A percentile compares a stretch with the other conserved stretches of the same genome.
These are phyloP conservation scores for Bombyx mandarina DNA, from an alignment of 1,140 invertebrate genomes.

Conservation along the genomic window DNA sequence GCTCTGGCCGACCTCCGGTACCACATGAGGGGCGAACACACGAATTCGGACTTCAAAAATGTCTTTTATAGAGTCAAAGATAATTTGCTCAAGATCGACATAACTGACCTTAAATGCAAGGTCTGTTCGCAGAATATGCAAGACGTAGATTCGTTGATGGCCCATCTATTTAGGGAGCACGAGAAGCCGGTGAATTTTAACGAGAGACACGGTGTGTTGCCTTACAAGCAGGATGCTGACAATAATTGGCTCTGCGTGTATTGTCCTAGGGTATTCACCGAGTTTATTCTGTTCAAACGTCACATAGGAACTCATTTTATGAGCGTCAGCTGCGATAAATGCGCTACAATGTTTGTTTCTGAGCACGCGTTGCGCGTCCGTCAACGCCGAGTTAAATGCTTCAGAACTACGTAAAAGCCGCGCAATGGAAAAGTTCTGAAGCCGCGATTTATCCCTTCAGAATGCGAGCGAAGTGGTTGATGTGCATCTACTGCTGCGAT, in stretches of 20 bases:
- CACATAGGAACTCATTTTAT: constrained; percentile 54
- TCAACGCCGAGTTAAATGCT: constrained; percentile 51
- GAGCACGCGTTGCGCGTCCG: constrained; percentile 48
- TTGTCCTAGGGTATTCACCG: constrained; percentile 36
- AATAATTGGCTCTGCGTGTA: constrained; percentile 46
- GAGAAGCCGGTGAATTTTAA: constrained; percentile 51
- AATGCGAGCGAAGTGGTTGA: constrained; percentile 34
- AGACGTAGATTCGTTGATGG: constrained; percentile 49
- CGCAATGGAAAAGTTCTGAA: constrained; percentile 43
- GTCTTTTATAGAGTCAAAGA: constrained; percentile 56
- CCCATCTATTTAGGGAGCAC: constrained; percentile 44
- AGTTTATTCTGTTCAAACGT: constrained; percentile 47
- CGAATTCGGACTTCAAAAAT: constrained; percentile 45
- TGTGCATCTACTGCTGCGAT: constrained; percentile 58
- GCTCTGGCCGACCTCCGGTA: constrained; percentile 33
- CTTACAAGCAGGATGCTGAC: constrained; percentile 44
- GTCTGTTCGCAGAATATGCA: constrained; percentile 35
- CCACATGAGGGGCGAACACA: constrained; percentile 44
- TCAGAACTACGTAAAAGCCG: constrained; percentile 45
- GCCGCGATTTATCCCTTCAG: constrained; percentile 51
- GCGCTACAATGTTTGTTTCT: constrained; percentile 51
- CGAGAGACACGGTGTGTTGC: constrained; percentile 46
- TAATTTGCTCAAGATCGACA: constrained; percentile 57
- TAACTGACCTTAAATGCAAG: constrained; percentile 42
- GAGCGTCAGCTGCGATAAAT: constrained; percentile 56